Evolutionary conservation across 2,888 invertebrate genomes (phyloP), one percentile per base, ranked within the genome.

Genomic region (Acanthosepion esculentum): DNA sequence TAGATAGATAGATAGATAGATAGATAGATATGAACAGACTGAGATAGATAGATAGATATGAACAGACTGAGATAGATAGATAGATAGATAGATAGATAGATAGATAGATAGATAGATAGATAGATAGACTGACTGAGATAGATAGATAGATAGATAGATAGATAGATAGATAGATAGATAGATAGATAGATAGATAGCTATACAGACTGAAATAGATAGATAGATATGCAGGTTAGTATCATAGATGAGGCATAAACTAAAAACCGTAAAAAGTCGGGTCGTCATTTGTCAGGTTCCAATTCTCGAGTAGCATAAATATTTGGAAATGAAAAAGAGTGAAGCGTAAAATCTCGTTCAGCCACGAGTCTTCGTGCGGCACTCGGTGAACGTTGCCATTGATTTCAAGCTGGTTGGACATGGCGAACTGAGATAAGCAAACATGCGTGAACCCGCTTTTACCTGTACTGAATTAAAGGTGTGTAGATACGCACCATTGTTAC

Each of bases 291-390:
- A n/a, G n/a, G 29, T 78, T 78, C 78, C 78, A n/a, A 29, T 78
- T 78, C n/a, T 12, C 29, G 78, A 78, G 7, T 78, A 10, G 78
- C 78, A 12, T 78, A 26, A 78, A 78, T n/a, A 78, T 78, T 78
- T n/a, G 78, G 78, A 78, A 29, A 78, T n/a, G 10, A 78, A n/a
- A 78, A n/a, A n/a, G 10, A 29, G 78, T 78, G 78, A 78, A 78
- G 78, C 78, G 78, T 78, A 78, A 78, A 78, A 78, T 78, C 10
- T 78, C 78, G 78, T 78, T 78, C 78, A 78, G 78, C 78, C 78
- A 78, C 78, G 78, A 78, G 78, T 78, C 78, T 29, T 41, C 41
- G 10, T 78, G 7, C 78, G 78, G n/a, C 7, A 26, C 2, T n/a
- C 0, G 41, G 64, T 78, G 29, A 78, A 78, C 29, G 78, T 29